Percentiles rank a stretch among this genome's conserved stretches.
These are phyloP conservation scores for Ecdyonurus torrentis DNA, from an alignment of 2,888 invertebrate species.

Conservation along the genomic window DNA sequence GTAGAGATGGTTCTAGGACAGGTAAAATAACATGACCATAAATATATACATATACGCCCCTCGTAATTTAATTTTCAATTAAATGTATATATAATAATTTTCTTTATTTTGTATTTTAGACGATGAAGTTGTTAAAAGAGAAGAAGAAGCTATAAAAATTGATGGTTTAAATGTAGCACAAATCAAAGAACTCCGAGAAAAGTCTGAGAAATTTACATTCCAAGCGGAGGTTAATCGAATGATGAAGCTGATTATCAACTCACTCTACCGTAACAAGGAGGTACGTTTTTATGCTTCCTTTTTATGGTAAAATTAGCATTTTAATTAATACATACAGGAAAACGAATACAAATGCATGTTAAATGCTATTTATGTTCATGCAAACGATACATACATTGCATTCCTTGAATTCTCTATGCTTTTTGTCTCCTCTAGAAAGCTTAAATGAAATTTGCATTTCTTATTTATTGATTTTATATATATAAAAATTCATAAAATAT, in stretches of 20 bases:
- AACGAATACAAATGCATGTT: too few species aligned
- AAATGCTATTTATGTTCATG: too few species aligned
- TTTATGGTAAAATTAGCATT: too few species aligned
- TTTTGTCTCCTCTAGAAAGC: too few species aligned
- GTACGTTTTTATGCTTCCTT: constrained; percentile 30
- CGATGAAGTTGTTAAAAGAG: constrained; percentile 75
- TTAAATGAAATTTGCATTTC: too few species aligned
- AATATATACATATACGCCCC: constrained; percentile 7
- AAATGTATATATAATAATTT: background rate
- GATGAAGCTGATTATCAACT: constrained; percentile 99
- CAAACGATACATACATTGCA: too few species aligned
- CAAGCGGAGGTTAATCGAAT: constrained; percentile 99
- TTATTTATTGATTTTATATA: too few species aligned
- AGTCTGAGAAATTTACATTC: constrained; percentile 75
- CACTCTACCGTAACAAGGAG: constrained; percentile 96
- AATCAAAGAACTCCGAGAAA: constrained; percentile 76
- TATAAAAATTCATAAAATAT: too few species aligned
- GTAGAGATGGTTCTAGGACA: constrained; percentile 76
- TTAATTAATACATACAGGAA: too few species aligned
- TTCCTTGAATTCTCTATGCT: too few species aligned
- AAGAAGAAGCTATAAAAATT: constrained; percentile 90
- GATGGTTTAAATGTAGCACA: constrained; percentile 92
- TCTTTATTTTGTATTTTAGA: constrained; percentile 36
- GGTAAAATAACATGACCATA: constrained; percentile 36
- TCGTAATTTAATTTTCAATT: background rate